Percentiles rank a stretch among this genome's conserved stretches.
These are phyloP conservation scores for Spongilla lacustris DNA, from an alignment of 37 sponge, comb jelly and placozoan genomes.

Conservation along the genomic window DNA sequence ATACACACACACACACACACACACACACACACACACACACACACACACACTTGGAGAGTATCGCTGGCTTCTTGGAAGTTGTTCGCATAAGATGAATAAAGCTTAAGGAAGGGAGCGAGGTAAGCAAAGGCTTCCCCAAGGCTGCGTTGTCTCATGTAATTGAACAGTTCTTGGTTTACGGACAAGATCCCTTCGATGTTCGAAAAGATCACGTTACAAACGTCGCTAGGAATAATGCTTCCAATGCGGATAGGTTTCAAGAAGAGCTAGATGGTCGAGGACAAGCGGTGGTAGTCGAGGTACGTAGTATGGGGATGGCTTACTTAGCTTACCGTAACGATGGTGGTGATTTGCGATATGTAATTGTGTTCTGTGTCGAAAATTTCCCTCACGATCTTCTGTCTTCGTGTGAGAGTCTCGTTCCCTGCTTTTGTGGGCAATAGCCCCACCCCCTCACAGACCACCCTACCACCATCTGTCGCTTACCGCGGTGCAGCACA, in stretches of 20 bases:
- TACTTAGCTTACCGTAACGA: constrained; percentile 47
- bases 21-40: constrained; percentile 15
- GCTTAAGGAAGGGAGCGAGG: constrained; percentile 81
- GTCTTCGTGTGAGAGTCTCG: constrained; percentile 29
- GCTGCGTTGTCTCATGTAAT: constrained; percentile 55
- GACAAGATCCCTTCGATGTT: constrained; percentile 79
- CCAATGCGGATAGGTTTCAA: constrained; percentile 72
- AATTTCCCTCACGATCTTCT: constrained; percentile 74
- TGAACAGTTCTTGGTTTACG: constrained; percentile 72
- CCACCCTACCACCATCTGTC: too few species aligned
- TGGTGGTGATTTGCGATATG: constrained; percentile 65
- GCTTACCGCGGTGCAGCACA: constrained; percentile 18
- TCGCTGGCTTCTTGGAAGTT: constrained; percentile 58
- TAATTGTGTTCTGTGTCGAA: constrained; percentile 71
- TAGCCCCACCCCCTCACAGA: background rate
- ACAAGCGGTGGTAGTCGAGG: background rate
- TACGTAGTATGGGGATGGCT: too few species aligned
- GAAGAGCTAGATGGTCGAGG: constrained; percentile 53
- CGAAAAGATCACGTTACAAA: constrained; percentile 52
- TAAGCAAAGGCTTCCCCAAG: constrained; percentile 75
- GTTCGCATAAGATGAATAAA: constrained; percentile 75
- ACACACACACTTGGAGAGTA: constrained; percentile 42
- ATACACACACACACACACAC: background rate
- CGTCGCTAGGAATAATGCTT: constrained; percentile 52
- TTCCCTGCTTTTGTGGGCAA: background rate